phyloP scores from a whole-genome alignment of 2,888 invertebrate species.

The Lamproptera curius region DNA sequence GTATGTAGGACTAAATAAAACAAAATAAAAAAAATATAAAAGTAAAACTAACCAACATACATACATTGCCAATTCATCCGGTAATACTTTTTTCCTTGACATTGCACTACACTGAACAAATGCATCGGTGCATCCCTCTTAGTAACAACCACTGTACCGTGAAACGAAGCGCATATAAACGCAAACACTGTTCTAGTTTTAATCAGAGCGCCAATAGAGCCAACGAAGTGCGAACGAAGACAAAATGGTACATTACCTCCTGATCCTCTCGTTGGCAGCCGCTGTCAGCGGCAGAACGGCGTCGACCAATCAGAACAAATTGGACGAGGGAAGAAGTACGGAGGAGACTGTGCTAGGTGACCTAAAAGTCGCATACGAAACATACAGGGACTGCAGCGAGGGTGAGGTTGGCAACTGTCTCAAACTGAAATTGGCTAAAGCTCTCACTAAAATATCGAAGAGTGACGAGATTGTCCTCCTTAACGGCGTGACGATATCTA shows the following conservation, averaged over 20 bases:
- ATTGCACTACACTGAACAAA: constrained; percentile 55
- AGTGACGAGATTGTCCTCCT: constrained; percentile 82
- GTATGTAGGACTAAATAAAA: not conserved
- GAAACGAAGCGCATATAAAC: constrained; percentile 75
- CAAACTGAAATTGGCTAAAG: constrained; percentile 87
- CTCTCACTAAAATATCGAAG: constrained; percentile 85
- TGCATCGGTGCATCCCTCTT: constrained; percentile 73
- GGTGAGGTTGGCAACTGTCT: constrained; percentile 84
- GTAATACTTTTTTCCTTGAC: constrained; percentile 30
- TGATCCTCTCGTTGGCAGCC: constrained; percentile 75
- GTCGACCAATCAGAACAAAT: constrained; percentile 63
- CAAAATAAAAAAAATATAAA: not conserved
- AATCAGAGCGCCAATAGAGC: constrained; percentile 64
- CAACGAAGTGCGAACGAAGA: constrained; percentile 59
- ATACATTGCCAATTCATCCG: not conserved
- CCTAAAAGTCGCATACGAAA: constrained; percentile 84
- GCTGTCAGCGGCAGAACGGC: constrained; percentile 75
- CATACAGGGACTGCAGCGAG: constrained; percentile 88
- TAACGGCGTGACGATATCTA: constrained; percentile 87
- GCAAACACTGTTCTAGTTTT: constrained; percentile 58
- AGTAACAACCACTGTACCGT: constrained; percentile 64
- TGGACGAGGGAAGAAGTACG: constrained; percentile 60
- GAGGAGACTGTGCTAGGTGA: constrained; percentile 80
- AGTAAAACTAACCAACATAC: not conserved
- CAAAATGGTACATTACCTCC: constrained; percentile 79